Base-by-base conservation (phyloP, 1,140 invertebrate species). In the Agraylea sexmaculata region DNA sequence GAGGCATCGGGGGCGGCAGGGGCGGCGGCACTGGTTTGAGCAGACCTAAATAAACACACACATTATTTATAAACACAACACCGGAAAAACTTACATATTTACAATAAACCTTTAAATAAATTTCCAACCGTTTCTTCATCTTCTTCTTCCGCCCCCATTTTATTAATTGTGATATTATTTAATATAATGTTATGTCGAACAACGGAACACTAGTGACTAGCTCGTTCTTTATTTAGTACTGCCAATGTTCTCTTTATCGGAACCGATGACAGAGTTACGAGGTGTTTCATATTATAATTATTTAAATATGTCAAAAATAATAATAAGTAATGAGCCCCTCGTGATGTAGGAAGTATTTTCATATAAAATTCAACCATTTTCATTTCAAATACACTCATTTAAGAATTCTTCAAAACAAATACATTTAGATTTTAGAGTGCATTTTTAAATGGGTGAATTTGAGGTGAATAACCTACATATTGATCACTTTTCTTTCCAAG, bases 1-100 rank as follows among this genome's bases (percentile, higher is more conserved):
- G 77, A 37, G 79, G 79, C 29, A 80, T 69, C 3, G 76, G 70
- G 2, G 77, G 76, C 4, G 73, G 71, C 53, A 62, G 56, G 12
- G 64, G 61, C 31, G 66, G 64, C 27, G 61, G 64, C 23, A 65
- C 57, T 8, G 64, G 66, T 40, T 65, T 66, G 15, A 67, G 46
- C 43, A 67, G 54, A 42, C 62, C 64, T 66, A 46, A 6, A 39
- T 17, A 6, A 4, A 6, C n/a, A n/a, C n/a, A n/a, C n/a, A n/a
- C n/a, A n/a, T n/a, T n/a, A n/a, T n/a, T n/a, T n/a, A n/a, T n/a
- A n/a, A 25, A 25, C 23, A 25, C 6, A 25, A 25, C 23, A 25
- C 6, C 22, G 23, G 11, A n/a, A 22, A 33, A 7, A 41, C 12
- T 13, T 25, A 17, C 11, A 15, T 34, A 34, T 30, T 25, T 41